phyloP scores from a whole-genome alignment of 2,797 vertebrate species.

The Falco naumanni region DNA sequence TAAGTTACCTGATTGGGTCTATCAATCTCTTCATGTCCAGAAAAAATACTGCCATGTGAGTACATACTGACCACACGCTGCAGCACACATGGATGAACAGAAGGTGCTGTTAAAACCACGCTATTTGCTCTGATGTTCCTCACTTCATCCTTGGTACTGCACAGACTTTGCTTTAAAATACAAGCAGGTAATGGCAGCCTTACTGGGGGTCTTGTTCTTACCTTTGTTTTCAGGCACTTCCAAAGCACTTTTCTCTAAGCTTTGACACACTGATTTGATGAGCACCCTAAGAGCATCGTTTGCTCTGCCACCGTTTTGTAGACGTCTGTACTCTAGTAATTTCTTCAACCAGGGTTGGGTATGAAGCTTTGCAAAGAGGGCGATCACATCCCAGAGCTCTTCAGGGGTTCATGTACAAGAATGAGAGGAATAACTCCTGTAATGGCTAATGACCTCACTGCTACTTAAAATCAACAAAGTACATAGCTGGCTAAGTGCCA shows the following conservation, averaged over 20 bases:
- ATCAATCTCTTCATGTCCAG: fast-evolving
- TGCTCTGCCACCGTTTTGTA: neutral
- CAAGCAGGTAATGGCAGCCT: neutral
- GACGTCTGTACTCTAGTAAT: neutral
- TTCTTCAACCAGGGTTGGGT: neutral
- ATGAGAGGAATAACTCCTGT: neutral
- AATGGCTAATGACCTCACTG: neutral
- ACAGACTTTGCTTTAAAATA: neutral
- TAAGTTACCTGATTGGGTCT: neutral
- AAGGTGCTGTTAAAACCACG: neutral
- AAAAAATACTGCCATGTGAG: fast-evolving
- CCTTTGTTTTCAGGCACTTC: neutral
- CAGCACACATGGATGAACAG: fast-evolving
- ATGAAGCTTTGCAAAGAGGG: neutral
- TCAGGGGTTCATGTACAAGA: neutral
- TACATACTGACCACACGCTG: fast-evolving
- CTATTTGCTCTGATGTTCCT: neutral
- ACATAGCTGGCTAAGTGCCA: neutral
- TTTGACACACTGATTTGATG: neutral
- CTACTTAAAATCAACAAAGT: conserved; percentile 8
- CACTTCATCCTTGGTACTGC: neutral
- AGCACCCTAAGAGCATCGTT: fast-evolving
- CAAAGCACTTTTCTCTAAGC: neutral
- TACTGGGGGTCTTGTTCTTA: neutral
- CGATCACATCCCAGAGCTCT: neutral